phyloP scores from a whole-genome alignment of 2,113 vertebrate genomes.

The Asarcornis scutulata region DNA sequence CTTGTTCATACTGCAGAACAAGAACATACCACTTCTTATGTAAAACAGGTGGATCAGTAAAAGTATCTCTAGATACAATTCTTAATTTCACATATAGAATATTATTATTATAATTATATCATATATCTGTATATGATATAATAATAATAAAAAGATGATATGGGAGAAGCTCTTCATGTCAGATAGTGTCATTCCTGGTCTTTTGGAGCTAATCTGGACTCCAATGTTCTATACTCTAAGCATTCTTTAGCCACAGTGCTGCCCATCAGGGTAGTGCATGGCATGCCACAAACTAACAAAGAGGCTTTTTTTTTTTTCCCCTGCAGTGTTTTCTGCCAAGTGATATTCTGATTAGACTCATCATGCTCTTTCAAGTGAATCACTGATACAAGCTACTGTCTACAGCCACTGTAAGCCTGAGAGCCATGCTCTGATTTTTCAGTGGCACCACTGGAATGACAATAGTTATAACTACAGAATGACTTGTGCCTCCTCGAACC shows the following conservation, averaged over 20 bases:
- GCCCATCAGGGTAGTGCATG: not conserved
- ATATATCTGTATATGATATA: too few relatives aligned
- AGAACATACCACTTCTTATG: not conserved
- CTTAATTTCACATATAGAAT: not conserved
- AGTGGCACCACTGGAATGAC: not conserved
- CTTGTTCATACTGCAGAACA: not conserved
- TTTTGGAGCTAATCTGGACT: not conserved
- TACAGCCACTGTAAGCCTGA: not conserved
- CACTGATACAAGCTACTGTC: not conserved
- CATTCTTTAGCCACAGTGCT: not conserved
- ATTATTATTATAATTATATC: not conserved
- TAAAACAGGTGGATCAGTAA: not conserved
- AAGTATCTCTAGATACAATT: not conserved
- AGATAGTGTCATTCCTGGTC: not conserved
- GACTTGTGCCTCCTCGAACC: not conserved
- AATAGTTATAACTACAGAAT: not conserved
- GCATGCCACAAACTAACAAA: not conserved
- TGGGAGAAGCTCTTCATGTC: not conserved
- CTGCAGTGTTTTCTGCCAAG: not conserved
- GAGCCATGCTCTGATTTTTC: not conserved
- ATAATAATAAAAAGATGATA: not conserved
- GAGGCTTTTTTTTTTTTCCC: not conserved
- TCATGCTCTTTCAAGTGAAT: not conserved
- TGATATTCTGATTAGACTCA: not conserved
- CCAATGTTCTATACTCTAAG: not conserved